Evolutionary conservation across 2,888 invertebrate genomes (phyloP), one percentile per base, ranked within the genome.

Genomic region (Erannis defoliaria): DNA sequence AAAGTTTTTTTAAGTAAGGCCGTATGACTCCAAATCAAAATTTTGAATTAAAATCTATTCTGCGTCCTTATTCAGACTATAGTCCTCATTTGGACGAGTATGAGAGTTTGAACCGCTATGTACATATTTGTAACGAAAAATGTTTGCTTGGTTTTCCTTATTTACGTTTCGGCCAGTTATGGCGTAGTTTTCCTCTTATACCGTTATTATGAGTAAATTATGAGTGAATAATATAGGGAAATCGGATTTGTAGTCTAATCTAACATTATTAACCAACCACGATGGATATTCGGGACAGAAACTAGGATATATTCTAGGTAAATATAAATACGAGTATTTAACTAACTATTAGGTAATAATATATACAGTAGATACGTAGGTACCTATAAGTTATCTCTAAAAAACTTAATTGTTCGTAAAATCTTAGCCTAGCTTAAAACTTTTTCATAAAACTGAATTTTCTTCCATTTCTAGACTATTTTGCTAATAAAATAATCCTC

Each of bases 161-260:
- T 43, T 43, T 23, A 43, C 43, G 14, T 43, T 43, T 43, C n/a
- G 2, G 43, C 26, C 23, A 23, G 14, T 43, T 43, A 26, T 6
- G 0, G 43, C 26, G 8, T 26, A 43, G 23, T 14, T n/a, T 26
- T 8, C 4, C n/a, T 14, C 14, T 26, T 43, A 14, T 26, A 1
- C 14, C 2, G 21, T 12, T 26, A 26, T 26, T 26, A 26, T 43
- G 14, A 9, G 14, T 1, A n/a, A n/a, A 26, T 23, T 6, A 26
- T 8, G 14, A 14, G 23, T 18, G 12, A 40, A 26, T 21, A 42
- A 42, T 42, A 23, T n/a, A 42, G 2, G 42, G 14, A 23, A 23
- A 42, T 42, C 23, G 6, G 42, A 42, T 40, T 40, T n/a, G 18
- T 19, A 2, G 18, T 40, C 18, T 40, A n/a, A n/a, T n/a, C n/a